Evolutionary conservation across 2,888 invertebrate genomes (phyloP).

Genomic region (Agapetus fuscipes): DNA sequence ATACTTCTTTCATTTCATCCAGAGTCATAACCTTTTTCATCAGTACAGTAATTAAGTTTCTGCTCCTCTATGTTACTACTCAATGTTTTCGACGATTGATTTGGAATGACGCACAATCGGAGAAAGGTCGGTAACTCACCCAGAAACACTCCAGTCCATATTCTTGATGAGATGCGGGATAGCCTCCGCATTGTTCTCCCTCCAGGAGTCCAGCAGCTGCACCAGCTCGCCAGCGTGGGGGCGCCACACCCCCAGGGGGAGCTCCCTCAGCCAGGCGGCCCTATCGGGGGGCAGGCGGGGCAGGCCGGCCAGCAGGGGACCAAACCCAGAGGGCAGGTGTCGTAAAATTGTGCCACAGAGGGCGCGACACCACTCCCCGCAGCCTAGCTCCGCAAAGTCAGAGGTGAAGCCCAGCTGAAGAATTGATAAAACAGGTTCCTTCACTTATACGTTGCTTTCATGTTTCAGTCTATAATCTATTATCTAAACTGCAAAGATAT

Average conservation of each 20-base stretch:
- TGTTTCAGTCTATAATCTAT: no score
- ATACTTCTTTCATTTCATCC: no score
- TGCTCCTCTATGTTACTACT: no score
- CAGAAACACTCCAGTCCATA: conserved; percentile 33
- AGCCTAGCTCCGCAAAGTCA: conserved; percentile 16
- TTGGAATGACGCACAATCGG: no score
- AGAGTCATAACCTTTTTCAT: no score
- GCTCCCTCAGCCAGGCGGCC: conserved; percentile 21
- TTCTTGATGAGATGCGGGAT: conserved; percentile 30
- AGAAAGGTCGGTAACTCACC: no score
- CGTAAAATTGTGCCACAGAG: conserved; percentile 13
- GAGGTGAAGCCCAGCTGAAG: conserved; percentile 19
- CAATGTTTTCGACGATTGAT: no score
- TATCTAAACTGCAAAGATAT: no score
- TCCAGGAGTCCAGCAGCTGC: conserved; percentile 32
- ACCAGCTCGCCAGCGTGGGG: conserved; percentile 28
- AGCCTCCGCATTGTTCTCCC: conserved; percentile 28
- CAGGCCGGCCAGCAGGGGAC: conserved; percentile 9
- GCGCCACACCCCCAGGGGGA: conserved; percentile 31
- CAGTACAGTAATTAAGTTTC: no score
- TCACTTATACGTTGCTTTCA: neutral
- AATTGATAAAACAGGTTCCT: no score
- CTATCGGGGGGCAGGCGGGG: neutral
- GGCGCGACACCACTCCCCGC: conserved; percentile 19
- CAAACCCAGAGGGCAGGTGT: conserved; percentile 9